These are phyloP conservation scores for Gephyroberyx darwinii DNA, from an alignment of 2,797 vertebrate species.

Conservation along the genomic window DNA sequence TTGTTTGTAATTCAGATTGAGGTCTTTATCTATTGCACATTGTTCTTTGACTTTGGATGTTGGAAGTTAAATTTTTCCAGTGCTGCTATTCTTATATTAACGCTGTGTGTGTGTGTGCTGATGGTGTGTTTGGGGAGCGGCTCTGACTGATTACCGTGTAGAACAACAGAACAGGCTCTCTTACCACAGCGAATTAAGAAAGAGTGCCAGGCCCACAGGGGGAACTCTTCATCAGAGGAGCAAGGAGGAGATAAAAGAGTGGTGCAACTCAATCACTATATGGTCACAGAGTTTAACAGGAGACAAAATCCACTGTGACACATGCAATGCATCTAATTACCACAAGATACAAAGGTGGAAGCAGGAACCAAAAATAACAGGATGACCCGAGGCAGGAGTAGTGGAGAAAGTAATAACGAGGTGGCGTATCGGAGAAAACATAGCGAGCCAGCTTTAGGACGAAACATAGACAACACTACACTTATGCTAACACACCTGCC, in stretches of 20 bases:
- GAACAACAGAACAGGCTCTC: constrained; percentile 61
- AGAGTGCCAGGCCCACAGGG: constrained; percentile 53
- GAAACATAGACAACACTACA: constrained; percentile 18
- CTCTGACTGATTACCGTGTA: constrained; percentile 66
- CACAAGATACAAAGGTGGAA: constrained; percentile 43
- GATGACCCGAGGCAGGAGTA: constrained; percentile 31
- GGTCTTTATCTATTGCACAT: constrained; percentile 29
- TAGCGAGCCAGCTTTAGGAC: constrained; percentile 16
- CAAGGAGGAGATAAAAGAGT: constrained; percentile 63
- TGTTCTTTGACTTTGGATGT: constrained; percentile 33
- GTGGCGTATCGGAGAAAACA: constrained; percentile 24
- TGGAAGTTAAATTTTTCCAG: constrained; percentile 8
- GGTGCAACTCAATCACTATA: constrained; percentile 67
- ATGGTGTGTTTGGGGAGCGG: constrained; percentile 47
- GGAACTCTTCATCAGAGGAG: constrained; percentile 61
- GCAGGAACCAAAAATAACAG: constrained; percentile 12
- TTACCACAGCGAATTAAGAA: constrained; percentile 66
- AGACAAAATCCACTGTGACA: constrained; percentile 67
- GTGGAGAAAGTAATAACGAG: constrained; percentile 20
- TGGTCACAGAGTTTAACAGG: constrained; percentile 64
- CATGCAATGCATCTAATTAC: constrained; percentile 62
- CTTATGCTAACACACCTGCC: constrained; percentile 1
- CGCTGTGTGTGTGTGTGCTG: constrained; percentile 24
- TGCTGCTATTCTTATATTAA: constrained; percentile 26
- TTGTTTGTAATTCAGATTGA: constrained; percentile 54